phyloP scores from a whole-genome alignment of 1,140 invertebrate genomes.

The Monochamus saltuarius region DNA sequence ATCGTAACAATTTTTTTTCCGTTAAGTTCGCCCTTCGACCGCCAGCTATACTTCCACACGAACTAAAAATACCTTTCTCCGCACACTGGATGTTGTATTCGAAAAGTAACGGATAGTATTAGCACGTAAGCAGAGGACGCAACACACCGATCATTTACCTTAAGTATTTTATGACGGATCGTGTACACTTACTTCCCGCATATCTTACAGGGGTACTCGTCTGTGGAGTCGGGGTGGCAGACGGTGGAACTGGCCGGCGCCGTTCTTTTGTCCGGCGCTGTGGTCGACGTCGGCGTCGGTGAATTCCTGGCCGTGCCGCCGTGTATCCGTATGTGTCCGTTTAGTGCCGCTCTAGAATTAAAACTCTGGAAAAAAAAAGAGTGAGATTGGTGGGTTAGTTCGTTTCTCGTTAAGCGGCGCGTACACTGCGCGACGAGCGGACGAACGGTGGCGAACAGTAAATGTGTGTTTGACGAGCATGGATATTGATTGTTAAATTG shows the following conservation, averaged over 20 bases:
- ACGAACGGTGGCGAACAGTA: no score
- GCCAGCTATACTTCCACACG: neutral
- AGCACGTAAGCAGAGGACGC: constrained; percentile 49
- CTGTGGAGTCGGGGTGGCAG: constrained; percentile 49
- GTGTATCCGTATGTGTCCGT: constrained; percentile 73
- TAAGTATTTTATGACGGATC: constrained; percentile 46
- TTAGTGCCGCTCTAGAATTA: constrained; percentile 75
- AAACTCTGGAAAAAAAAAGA: constrained; percentile 66
- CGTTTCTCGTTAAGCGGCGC: no score
- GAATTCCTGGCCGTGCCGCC: constrained; percentile 55
- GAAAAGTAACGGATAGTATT: constrained; percentile 42
- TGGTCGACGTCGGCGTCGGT: constrained; percentile 55
- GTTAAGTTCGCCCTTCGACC: no score
- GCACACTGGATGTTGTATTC: constrained; percentile 48
- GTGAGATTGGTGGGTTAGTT: neutral
- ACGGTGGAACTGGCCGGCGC: constrained; percentile 13
- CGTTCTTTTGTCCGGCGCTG: constrained; percentile 46
- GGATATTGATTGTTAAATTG: no score
- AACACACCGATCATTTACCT: constrained; percentile 52
- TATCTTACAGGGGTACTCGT: constrained; percentile 89
- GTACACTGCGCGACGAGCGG: no score
- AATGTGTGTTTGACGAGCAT: no score
- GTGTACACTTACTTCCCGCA: constrained; percentile 93
- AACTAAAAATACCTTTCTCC: constrained; percentile 46
- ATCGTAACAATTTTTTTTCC: no score